Evolutionary conservation across 2,888 invertebrate genomes (phyloP).

Genomic region (Cecidostiba fungosa): DNA sequence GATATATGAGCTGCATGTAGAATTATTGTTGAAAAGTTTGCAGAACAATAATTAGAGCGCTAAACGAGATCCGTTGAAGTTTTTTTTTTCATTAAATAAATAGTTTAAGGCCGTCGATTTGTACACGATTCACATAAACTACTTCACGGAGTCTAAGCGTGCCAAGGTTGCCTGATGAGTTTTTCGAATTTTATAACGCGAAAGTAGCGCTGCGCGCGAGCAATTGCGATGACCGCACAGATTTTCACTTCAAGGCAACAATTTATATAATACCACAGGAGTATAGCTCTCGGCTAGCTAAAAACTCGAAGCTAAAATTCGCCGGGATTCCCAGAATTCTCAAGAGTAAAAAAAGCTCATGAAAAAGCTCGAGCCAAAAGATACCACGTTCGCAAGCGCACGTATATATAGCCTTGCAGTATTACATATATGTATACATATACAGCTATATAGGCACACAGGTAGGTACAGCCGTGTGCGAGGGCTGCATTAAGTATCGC

Average conservation of each 20-base stretch:
- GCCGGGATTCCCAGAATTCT: too few relatives aligned
- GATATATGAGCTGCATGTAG: too few relatives aligned
- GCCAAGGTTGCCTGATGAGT: not conserved
- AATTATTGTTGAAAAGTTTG: too few relatives aligned
- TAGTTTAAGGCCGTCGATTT: not conserved
- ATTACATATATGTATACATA: too few relatives aligned
- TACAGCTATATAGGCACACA: not conserved
- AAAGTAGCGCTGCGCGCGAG: not conserved
- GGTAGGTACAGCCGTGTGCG: not conserved
- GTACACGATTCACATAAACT: not conserved
- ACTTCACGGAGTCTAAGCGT: not conserved
- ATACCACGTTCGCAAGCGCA: not conserved
- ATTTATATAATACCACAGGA: too few relatives aligned
- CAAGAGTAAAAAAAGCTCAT: too few relatives aligned
- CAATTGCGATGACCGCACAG: not conserved
- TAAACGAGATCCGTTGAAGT: too few relatives aligned
- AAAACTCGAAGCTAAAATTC: too few relatives aligned
- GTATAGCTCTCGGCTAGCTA: too few relatives aligned
- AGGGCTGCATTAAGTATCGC: constrained; percentile 49
- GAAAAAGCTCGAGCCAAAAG: constrained; percentile 1
- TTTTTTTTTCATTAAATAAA: not conserved
- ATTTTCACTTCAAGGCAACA: not conserved
- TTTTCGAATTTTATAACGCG: not conserved
- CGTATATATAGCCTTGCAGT: too few relatives aligned
- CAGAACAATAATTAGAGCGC: too few relatives aligned